phyloP scores from a whole-genome alignment of 2,888 invertebrate genomes.

The Drymonia ruficornis region DNA sequence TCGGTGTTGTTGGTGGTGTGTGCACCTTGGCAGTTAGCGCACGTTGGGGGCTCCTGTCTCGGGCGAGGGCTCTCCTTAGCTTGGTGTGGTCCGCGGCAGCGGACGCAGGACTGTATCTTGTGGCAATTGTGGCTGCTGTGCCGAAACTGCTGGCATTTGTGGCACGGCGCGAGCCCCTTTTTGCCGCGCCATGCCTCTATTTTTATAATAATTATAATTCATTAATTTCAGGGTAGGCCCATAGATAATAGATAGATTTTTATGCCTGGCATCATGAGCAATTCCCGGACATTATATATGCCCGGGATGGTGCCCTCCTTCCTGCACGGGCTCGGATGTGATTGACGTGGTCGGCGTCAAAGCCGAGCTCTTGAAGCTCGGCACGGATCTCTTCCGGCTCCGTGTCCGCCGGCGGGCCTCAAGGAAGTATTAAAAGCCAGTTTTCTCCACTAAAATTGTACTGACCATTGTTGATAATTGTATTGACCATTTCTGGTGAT shows the following conservation, averaged over 20 bases:
- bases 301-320: slow-evolving; percentile 15
- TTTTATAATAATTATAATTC: too few species aligned
- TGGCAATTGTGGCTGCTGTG: slow-evolving; percentile 33
- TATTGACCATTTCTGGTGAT: too few species aligned
- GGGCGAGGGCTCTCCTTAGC: slow-evolving; percentile 20
- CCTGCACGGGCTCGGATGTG: slow-evolving; percentile 1
- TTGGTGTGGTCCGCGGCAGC: slow-evolving; percentile 17
- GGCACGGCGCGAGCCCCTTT: slow-evolving; percentile 29
- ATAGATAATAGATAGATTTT: too few species aligned
- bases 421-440: too few species aligned
- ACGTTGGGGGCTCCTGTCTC: slow-evolving; percentile 10
- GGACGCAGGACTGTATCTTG: slow-evolving; percentile 16
- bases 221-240: too few species aligned
- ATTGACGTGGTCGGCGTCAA: neutral
- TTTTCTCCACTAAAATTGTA: too few species aligned
- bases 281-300: slow-evolving; percentile 20
- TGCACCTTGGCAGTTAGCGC: slow-evolving; percentile 11
- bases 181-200: slow-evolving; percentile 27
- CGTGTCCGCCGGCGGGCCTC: neutral
- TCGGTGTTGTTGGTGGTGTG: slow-evolving; percentile 20
- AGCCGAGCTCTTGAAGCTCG: neutral
- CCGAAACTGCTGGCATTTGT: slow-evolving; percentile 31
- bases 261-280: slow-evolving; percentile 32
- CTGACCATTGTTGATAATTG: too few species aligned
- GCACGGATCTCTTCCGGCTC: neutral